Evolutionary conservation across 2,113 vertebrate species (phyloP), one percentile per base, ranked within the genome.

Genomic region (Suncus etruscus): DNA sequence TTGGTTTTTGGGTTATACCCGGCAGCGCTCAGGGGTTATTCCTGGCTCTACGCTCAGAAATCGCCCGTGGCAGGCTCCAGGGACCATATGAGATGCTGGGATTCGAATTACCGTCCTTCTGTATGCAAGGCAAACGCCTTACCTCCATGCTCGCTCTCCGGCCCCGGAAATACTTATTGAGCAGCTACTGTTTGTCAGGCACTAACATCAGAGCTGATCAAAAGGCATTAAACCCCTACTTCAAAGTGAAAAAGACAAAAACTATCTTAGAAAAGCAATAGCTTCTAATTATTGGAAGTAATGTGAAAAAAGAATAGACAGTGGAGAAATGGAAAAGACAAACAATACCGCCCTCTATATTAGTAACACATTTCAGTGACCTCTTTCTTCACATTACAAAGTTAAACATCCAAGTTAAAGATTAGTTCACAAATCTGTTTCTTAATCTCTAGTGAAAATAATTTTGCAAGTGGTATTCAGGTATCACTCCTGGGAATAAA

Each of bases 161-260:
- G 5, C 39, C 39, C 39, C 5, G 48, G 58, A 79, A 66, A 31
- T 76, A 68, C 68, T 81, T 77, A 61, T 61, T 61, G 58, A 61
- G 58, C 18, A 61, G 6, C 58, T 61, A 22, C 58, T 89, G 50
- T 7, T 3, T 77, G 39, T 29, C 79, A 87, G 54, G 39, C 50
- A 39, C 50, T 61, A 50, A 66, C 58, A 78, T 61, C 32, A 69
- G 0, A 78, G 65, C 4, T 87, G 45, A 86, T 32, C 39, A 39
- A 18, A 86, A 70, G 27, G 45, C 39, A 86, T 12, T 89, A 82
- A 82, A 69, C 10, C 45, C 20, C 74, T 68, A 29, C 14, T 80
- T 87, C 48, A 88, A 83, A 94, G 32, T 76, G 50, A 51, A 78
- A 83, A 90, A 31, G 70, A 48, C 9, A 61, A 58, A 39, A 10